Evolutionary conservation across 2,797 vertebrate genomes (phyloP), one percentile per base, ranked within the genome.

Genomic region (Odontamblyopus lacepedii): DNA sequence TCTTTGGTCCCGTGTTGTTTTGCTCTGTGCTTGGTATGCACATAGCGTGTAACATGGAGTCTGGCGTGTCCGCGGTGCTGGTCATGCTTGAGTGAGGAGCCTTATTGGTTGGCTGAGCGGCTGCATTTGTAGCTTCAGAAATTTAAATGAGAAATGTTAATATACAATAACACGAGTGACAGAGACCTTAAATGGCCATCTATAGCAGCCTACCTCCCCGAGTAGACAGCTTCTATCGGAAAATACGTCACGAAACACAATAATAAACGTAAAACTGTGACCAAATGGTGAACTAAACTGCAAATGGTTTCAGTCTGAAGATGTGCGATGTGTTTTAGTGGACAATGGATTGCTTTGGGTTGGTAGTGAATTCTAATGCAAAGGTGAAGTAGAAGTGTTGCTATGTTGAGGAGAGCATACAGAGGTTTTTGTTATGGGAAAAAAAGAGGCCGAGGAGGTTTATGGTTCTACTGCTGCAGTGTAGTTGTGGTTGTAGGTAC

Each of bases 11-110:
- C 13, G 1, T 18, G 27, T 18, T 18, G 44, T 66, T 66, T 15
- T 29, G 9, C 64, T 26, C 41, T 23, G 6, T 30, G 26, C 50
- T 66, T 66, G 23, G 26, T 29, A 66, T 51, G 44, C 64, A 50
- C 44, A 51, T 29, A 7, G 63, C 16, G 63, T 66, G 63, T 29
- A 48, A 66, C 41, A 51, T 64, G 38, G 9, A 50, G 23, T 13
- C 67, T 56, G 2, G 15, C n/a, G 32, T 23, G 29, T 55, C 50
- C 18, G 13, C 55, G 65, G 30, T 72, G 68, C 68, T 8, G 63
- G 50, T 72, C 35, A 19, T 13, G 32, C 35, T 70, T 75, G 38
- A 77, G 62, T 76, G 62, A 69, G 41, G 56, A 64, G n/a, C 29
- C 19, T 64, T 29, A 69, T 69, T 57, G 67, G 19, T 8, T 23